phyloP scores from a whole-genome alignment of 2,888 invertebrate genomes.

The Drosophila subquinaria region DNA sequence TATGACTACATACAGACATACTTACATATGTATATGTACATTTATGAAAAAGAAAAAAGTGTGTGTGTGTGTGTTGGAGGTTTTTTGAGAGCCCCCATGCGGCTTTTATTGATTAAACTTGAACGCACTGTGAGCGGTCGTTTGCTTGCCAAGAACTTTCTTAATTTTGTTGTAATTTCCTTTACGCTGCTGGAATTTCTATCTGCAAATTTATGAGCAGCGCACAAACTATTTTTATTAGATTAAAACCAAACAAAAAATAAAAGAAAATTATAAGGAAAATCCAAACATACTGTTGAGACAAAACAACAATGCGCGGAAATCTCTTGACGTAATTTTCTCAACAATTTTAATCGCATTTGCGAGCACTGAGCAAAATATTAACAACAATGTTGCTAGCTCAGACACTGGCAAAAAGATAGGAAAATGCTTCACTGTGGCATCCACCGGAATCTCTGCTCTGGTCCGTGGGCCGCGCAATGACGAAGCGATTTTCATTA shows the following conservation, averaged over 20 bases:
- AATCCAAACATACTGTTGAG: constrained; percentile 8
- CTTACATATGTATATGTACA: constrained; percentile 3
- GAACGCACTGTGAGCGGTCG: constrained; percentile 68
- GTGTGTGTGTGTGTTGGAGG: constrained; percentile 4
- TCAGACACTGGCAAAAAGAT: background rate
- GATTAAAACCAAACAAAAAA: constrained; percentile 64
- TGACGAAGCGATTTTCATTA: constrained; percentile 73
- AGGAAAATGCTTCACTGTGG: background rate
- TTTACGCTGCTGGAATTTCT: constrained; percentile 80
- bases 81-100: constrained; percentile 57
- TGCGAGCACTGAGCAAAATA: constrained; percentile 63
- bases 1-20: constrained; percentile 3
- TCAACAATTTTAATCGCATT: constrained; percentile 82
- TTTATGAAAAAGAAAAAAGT: constrained; percentile 12
- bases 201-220: constrained; percentile 79
- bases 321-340: constrained; percentile 73
- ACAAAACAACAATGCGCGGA: constrained; percentile 52
- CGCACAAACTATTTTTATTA: constrained; percentile 78
- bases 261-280: background rate
- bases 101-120: constrained; percentile 80
- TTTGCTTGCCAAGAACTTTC: constrained; percentile 66
- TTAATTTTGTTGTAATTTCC: constrained; percentile 81
- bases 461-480: constrained; percentile 29
- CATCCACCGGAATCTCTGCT: constrained; percentile 36
- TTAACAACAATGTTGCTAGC: constrained; percentile 71